phyloP scores from a whole-genome alignment of 1,140 invertebrate genomes.

The Druon quercuslanigerum region DNA sequence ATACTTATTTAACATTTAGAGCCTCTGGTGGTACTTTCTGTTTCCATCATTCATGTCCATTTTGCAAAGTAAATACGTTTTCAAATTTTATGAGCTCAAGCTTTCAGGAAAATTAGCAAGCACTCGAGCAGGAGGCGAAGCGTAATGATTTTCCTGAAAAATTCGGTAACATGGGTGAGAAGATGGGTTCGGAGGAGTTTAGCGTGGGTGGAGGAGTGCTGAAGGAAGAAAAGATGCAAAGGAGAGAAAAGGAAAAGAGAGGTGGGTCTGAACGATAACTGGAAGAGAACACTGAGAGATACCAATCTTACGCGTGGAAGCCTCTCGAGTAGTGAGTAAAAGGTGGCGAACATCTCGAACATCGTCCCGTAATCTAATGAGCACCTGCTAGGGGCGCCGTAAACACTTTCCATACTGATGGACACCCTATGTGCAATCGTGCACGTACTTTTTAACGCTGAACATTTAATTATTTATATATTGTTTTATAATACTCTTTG shows the following conservation, averaged over 20 bases:
- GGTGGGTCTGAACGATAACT: conserved; percentile 4
- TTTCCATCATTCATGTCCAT: background rate
- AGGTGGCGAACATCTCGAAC: conserved; percentile 71
- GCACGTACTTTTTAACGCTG: no score
- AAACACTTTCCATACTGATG: conserved; percentile 65
- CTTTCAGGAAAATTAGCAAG: conserved; percentile 12
- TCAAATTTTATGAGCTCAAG: background rate
- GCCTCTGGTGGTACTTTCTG: background rate
- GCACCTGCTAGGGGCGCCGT: conserved; percentile 69
- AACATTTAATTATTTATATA: no score
- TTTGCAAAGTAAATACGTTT: background rate
- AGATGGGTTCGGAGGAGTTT: conserved; percentile 4
- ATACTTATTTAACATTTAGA: background rate
- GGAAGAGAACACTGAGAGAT: conserved; percentile 58
- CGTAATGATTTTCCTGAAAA: background rate
- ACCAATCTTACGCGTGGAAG: conserved; percentile 67
- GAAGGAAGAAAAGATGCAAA: conserved; percentile 21
- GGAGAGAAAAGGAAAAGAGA: conserved; percentile 3
- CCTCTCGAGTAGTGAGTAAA: conserved; percentile 71
- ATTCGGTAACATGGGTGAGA: conserved; percentile 18
- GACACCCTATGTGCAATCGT: conserved; percentile 52
- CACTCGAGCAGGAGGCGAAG: background rate
- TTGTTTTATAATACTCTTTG: no score
- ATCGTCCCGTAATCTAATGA: conserved; percentile 72
- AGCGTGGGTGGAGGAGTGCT: conserved; percentile 9